Base-by-base conservation (phyloP, 2,888 invertebrate species). In the Enchytraeus crypticus region DNA sequence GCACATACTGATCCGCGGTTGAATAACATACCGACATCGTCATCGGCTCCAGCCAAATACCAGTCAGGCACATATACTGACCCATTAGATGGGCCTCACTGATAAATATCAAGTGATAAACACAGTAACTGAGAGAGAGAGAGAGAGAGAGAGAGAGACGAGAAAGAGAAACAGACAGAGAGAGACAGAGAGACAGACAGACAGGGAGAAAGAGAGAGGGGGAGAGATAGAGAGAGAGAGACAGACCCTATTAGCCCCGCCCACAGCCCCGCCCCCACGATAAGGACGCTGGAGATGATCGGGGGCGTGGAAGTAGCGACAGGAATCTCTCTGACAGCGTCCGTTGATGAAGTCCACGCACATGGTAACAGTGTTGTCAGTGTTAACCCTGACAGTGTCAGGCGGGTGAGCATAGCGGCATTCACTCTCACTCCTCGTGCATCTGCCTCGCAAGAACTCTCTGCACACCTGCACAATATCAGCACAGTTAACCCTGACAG, bases 281-380 rank as follows among this genome's bases (percentile, higher is more conserved):
- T 76, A 74, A 72, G 85, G 88, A 56, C 74, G 74, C 72, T 86
- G 88, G 85, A 95, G 92, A 90, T 93, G 93, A 87, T 92, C 88
- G 86, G 93, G 92, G 86, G 93, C 93, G 88, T 95, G 93, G 88
- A 92, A 93, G 90, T 93, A 93, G 88, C 92, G 90, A 90, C 95
- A 95, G 86, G 91, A 90, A 86, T 92, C 92, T 87, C 93, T 91
- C 86, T 89, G 88, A 88, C 93, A 93, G 87, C 77, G 76, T 67
- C 76, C 76, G 71, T 77, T 76, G 66, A 93, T 90, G 86, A 91
- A 92, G 88, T 95, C 93, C 92, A 93, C 93, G 91, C 95, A 95
- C 87, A 93, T 92, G 86, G 92, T 92, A 86, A 93, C 92, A 69
- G 90, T 89, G 87, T 92, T 92, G 56, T 60, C 60, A 3, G 47